Percentiles rank a stretch among this genome's conserved stretches.
phyloP scores from a whole-genome alignment of 2,797 vertebrate genomes.

The Arremon brunneinucha region DNA sequence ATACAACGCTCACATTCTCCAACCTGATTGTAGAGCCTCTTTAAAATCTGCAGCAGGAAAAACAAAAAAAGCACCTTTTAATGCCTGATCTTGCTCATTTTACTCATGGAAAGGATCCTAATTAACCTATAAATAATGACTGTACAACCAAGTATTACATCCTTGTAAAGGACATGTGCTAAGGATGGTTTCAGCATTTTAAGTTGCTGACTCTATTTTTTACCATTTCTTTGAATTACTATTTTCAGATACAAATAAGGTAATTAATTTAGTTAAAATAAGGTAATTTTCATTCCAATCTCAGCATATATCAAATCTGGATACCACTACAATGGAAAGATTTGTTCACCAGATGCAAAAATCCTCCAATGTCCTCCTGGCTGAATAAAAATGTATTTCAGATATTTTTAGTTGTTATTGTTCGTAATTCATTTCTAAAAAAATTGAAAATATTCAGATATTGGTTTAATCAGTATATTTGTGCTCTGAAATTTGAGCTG shows the following conservation, averaged over 20 bases:
- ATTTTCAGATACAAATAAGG: neutral
- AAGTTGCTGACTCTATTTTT: neutral
- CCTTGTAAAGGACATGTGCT: neutral
- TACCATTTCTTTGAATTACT: neutral
- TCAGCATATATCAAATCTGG: neutral
- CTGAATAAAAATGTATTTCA: neutral
- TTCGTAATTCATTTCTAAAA: neutral
- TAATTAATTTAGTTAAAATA: neutral
- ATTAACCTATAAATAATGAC: neutral
- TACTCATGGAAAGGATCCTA: neutral
- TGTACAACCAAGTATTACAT: neutral
- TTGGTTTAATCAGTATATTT: neutral
- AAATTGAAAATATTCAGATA: neutral
- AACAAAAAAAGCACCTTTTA: neutral
- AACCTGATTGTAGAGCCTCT: neutral
- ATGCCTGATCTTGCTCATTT: neutral
- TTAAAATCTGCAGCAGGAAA: constrained; percentile 6
- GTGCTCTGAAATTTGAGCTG: neutral
- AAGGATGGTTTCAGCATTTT: neutral
- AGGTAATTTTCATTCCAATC: neutral
- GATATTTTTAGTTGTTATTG: neutral
- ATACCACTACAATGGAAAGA: neutral
- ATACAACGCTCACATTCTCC: neutral
- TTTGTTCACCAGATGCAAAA: neutral
- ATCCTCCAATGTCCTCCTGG: neutral